phyloP scores from a whole-genome alignment of 1,140 invertebrate species.

The Lepidurus couesii region DNA sequence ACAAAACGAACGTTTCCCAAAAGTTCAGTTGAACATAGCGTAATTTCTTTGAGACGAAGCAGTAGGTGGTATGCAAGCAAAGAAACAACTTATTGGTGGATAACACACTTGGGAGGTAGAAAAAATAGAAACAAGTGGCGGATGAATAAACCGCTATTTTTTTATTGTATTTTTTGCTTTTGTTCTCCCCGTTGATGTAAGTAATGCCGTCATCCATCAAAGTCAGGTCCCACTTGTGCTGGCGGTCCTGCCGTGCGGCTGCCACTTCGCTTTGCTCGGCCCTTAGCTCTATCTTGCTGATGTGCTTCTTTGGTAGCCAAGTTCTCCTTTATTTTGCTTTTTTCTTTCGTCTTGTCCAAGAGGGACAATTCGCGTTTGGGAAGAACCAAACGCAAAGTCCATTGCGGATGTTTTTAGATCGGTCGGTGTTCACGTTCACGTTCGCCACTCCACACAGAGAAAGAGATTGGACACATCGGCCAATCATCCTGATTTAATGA shows the following conservation, averaged over 20 bases:
- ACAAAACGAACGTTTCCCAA: neutral
- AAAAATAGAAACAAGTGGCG: neutral
- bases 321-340: neutral
- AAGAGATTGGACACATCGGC: constrained; percentile 21
- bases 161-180: neutral
- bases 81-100: neutral
- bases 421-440: neutral
- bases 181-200: constrained; percentile 8
- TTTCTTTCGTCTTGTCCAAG: neutral
- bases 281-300: constrained; percentile 15
- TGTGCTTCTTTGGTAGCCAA: neutral
- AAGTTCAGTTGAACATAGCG: too few species aligned
- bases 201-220: constrained; percentile 15
- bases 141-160: neutral
- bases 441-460: constrained; percentile 1
- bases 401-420: constrained; percentile 12
- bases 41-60: too few species aligned
- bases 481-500: constrained; percentile 22
- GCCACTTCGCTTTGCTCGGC: constrained; percentile 10
- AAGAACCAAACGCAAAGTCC: neutral
- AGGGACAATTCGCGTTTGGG: constrained; percentile 14
- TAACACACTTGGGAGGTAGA: neutral
- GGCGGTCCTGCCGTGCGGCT: constrained; percentile 1
- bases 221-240: constrained; percentile 13
- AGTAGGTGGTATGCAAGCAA: neutral